Base-by-base conservation (phyloP, 2,113 vertebrate species). In the Ochotona princeps region DNA sequence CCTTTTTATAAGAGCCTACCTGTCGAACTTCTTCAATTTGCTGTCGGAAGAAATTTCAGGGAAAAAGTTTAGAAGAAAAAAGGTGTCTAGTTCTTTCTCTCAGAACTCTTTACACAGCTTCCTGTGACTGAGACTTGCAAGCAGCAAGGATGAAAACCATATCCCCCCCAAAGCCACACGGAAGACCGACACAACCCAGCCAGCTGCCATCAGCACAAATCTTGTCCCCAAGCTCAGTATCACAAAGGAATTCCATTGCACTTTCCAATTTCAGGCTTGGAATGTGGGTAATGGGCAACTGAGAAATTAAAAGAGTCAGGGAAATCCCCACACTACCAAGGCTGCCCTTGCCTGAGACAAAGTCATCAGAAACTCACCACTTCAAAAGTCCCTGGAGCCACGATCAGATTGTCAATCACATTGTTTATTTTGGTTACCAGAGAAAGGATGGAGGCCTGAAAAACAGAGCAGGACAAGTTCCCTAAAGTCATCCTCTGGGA, bases 401-500 rank as follows among this genome's bases (percentile, higher is more conserved):
- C 99, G 0, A 99, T 99, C 87, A 99, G 96, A 92, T 99, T 99
- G 92, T 99, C 99, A 0, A 99, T 99, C 86, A 99, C 99, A 0
- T 99, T 99, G 97, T 99, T 99, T 95, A 99, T 99, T 97, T 99
- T 99, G 61, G 99, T 99, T 94, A 99, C 99, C 96, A 99, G 97
- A 7, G 99, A 99, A 89, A 99, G 98, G 87, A 99, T 99, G 76
- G 99, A 99, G 1, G 99, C 99, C 99, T 99, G 94, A 73, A 78
- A 30, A 70, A 26, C 0, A 90, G 28, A 44, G 38, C 38, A 44
- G 38, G 38, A 44, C 38, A 44, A 44, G 38, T 44, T 44, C 38
- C 38, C 38, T 44, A 44, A 44, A 3, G 38, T 44, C 6, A 44
- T 6, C 38, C 38, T 30, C 5, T 10, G 9, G 30, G 15, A 3